phyloP scores from a whole-genome alignment of 2,113 vertebrate species.

The Stigmatopora nigra region DNA sequence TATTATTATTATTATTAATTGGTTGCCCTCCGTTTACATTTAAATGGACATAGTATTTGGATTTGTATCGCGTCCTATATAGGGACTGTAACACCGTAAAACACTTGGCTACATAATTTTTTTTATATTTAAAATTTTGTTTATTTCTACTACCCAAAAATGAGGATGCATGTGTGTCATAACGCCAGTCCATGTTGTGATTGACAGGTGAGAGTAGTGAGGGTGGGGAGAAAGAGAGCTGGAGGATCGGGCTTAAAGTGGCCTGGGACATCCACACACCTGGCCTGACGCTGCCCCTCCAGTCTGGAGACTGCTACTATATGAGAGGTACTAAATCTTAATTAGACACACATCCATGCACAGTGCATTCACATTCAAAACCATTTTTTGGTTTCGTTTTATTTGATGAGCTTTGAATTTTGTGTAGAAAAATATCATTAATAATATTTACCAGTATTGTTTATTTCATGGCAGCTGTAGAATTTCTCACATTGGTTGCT shows the following conservation, averaged over 20 bases:
- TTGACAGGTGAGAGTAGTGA: conserved; percentile 67
- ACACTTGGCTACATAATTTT: neutral
- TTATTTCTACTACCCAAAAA: conserved; percentile 15
- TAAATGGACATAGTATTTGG: neutral
- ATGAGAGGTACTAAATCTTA: conserved; percentile 63
- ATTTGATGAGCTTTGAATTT: conserved; percentile 12
- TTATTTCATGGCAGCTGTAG: neutral
- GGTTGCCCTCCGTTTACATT: neutral
- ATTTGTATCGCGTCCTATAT: neutral
- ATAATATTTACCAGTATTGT: neutral
- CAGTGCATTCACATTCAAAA: conserved; percentile 10
- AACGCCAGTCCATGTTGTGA: conserved; percentile 40
- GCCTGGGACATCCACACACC: conserved; percentile 97
- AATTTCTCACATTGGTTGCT: neutral
- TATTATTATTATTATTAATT: no score
- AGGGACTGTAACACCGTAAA: neutral
- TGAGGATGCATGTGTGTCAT: conserved; percentile 33
- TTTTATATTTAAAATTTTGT: neutral
- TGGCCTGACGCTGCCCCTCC: conserved; percentile 86
- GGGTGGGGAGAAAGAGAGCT: conserved; percentile 67
- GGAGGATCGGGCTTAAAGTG: conserved; percentile 90
- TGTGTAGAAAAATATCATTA: neutral
- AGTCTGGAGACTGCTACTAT: conserved; percentile 89
- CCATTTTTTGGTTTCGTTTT: conserved; percentile 39
- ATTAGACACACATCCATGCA: conserved; percentile 1